Percentiles rank a stretch among this genome's conserved stretches.
Conservation (phyloP, 1,140 invertebrate species). For the Caenorhabditis briggsae region DNA sequence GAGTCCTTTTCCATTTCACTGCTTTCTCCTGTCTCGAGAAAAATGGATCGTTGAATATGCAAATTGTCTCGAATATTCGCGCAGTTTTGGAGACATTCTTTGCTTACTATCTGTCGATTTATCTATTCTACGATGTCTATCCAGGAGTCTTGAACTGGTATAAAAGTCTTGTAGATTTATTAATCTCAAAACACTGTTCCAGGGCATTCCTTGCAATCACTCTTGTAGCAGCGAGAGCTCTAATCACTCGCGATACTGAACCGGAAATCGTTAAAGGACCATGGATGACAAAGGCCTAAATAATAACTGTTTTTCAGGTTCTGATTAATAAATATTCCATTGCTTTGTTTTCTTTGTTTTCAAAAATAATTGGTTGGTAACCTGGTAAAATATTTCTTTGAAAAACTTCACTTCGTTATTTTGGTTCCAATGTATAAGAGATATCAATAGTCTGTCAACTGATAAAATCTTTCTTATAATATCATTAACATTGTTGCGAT, state of each 20-base stretch:
- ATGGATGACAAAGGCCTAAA: constrained; percentile 40
- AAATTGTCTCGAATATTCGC: constrained; percentile 58
- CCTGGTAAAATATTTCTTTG: not conserved
- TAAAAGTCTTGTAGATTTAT: not conserved
- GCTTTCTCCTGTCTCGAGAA: constrained; percentile 61
- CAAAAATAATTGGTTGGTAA: not conserved
- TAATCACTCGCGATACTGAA: not conserved
- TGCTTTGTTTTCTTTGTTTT: not conserved
- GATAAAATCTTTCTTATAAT: too few species aligned
- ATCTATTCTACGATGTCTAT: constrained; percentile 67
- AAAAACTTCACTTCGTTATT: not conserved
- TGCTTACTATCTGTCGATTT: constrained; percentile 79
- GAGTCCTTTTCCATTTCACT: constrained; percentile 55
- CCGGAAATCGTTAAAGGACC: constrained; percentile 38
- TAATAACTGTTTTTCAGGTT: not conserved
- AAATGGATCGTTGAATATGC: constrained; percentile 59
- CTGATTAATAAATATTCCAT: not conserved
- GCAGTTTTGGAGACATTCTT: constrained; percentile 79
- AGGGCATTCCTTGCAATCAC: constrained; percentile 29
- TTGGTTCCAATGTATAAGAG: too few species aligned
- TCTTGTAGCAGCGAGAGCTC: constrained; percentile 1
- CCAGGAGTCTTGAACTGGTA: constrained; percentile 62
- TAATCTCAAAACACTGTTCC: not conserved
- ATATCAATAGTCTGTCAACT: too few species aligned
- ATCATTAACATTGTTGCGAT: too few species aligned